These are phyloP conservation scores for Diachrysia chrysitis DNA, from an alignment of 2,888 invertebrate species.

Conservation along the genomic window DNA sequence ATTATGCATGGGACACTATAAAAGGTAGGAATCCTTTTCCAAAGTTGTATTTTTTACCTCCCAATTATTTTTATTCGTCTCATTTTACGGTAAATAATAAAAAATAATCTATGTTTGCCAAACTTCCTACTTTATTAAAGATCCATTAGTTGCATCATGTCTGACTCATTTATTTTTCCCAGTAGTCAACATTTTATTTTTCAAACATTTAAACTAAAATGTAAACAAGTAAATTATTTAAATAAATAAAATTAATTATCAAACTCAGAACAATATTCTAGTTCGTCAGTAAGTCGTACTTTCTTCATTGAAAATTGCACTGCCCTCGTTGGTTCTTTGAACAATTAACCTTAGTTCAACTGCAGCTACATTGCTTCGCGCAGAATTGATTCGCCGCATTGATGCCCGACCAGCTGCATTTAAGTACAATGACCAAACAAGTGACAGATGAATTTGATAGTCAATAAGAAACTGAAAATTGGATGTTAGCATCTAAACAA, in stretches of 20 bases:
- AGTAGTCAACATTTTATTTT: not conserved
- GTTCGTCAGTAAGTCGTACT: not conserved
- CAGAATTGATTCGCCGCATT: not conserved
- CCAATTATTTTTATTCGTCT: no score
- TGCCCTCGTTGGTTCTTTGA: not conserved
- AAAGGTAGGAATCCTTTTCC: no score
- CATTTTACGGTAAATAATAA: no score
- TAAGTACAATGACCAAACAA: not conserved
- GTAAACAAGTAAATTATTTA: not conserved
- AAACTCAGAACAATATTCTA: not conserved
- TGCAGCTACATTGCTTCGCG: not conserved
- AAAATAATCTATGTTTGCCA: not conserved
- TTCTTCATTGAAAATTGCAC: not conserved
- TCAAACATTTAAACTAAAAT: not conserved
- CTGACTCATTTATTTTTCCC: not conserved
- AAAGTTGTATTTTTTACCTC: no score
- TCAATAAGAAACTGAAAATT: no score
- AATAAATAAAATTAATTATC: not conserved
- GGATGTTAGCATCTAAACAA: no score
- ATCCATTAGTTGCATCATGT: not conserved
- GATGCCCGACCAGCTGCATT: not conserved
- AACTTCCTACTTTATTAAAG: not conserved
- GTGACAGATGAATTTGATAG: not conserved
- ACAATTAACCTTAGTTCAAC: constrained; percentile 1
- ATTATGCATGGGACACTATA: no score